A percentile compares a stretch with the other conserved stretches of the same genome.
Conservation (phyloP, 30 jellyfish, hydroid and myxozoan species). For the Chrysaora quinquecirrha region DNA sequence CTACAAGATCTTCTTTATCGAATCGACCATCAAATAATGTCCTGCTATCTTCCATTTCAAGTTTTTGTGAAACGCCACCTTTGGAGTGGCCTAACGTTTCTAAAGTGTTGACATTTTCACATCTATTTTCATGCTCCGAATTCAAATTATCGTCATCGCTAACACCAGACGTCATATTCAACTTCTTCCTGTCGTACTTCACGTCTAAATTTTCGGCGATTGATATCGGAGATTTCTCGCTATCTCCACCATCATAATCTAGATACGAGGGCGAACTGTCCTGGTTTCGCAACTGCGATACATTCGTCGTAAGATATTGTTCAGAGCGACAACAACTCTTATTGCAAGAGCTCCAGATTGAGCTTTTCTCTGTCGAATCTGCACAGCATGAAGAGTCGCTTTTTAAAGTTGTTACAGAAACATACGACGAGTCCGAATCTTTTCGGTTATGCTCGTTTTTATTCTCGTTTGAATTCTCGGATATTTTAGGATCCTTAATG, state of each 20-base stretch:
- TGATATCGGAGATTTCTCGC: neutral
- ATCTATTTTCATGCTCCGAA: too few species aligned
- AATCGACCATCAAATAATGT: too few species aligned
- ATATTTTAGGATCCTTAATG: too few species aligned
- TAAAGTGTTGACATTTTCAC: too few species aligned
- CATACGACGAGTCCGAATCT: neutral
- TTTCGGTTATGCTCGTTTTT: neutral
- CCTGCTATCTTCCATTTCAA: too few species aligned
- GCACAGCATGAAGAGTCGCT: neutral
- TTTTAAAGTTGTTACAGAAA: constrained; percentile 7
- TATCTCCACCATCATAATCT: neutral
- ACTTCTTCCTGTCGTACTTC: neutral
- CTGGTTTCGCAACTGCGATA: neutral
- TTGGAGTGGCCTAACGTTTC: too few species aligned
- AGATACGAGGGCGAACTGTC: too few species aligned
- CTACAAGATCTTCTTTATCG: too few species aligned
- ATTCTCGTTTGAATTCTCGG: neutral
- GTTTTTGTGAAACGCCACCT: too few species aligned
- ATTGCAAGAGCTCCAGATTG: constrained; percentile 9
- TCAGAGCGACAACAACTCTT: constrained; percentile 34
- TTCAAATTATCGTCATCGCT: neutral
- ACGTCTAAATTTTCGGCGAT: neutral
- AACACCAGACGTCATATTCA: neutral
- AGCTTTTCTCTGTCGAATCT: constrained; percentile 20
- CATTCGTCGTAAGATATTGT: neutral